Evolutionary conservation across 2,113 vertebrate species (phyloP), one percentile per base, ranked within the genome.

Genomic region (Eublepharis macularius): DNA sequence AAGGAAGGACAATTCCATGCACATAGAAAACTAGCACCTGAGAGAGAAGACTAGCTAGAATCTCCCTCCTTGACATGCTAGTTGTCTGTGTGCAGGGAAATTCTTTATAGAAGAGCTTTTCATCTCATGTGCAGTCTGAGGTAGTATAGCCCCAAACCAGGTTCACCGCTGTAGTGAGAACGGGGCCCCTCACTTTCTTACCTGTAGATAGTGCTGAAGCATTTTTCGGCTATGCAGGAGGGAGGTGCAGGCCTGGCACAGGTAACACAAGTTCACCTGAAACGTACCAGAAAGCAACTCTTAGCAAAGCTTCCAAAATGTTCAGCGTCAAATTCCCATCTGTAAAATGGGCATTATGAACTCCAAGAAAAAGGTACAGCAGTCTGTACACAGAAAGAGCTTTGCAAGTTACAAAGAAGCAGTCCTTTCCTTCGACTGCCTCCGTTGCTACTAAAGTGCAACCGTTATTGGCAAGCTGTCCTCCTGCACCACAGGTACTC

Each of bases 131-230:
- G 47, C 32, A 21, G 32, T 10, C 24, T 34, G 32, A 43, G 43
- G 39, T 8, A 6, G 24, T 3, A 41, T 1, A 41, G 36, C 13
- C 54, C 26, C 60, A 41, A 19, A 26, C 4, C 26, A 29, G 57
- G 32, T 4, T 16, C n/a, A 34, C 32, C 74, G 7, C 26, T 6
- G 29, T 39, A 41, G 57, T 9, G 13, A 34, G 45, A 75, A 32
- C 5, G 1, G 24, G 6, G 41, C 4, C 80, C 16, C 41, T 34
- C 8, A 32, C 70, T 0, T 24, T 63, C 90, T 94, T 87, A 99
- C 99, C 98, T 99, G 98, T 51, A 99, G 93, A 93, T 98, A 99
- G 96, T 99, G 98, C 92, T 99, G 98, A 29, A 99, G 98, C 98
- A 99, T 98, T 95, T 99, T 99, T 86, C 98, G 99, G 95, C 98